Evolutionary conservation across 2,113 vertebrate species (phyloP).

Genomic region (Oncorhynchus keta): DNA sequence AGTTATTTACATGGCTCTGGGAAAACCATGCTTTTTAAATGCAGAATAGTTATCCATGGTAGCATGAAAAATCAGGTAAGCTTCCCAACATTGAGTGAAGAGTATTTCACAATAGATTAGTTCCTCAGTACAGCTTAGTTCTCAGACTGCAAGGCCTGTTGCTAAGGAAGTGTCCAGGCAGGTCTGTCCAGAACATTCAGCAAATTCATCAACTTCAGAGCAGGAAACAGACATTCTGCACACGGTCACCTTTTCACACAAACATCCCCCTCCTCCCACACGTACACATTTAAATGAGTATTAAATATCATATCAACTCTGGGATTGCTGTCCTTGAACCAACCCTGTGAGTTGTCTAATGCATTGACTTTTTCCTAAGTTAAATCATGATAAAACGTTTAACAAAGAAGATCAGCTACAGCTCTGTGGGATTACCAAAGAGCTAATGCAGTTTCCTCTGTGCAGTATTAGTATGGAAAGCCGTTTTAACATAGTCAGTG

Average conservation of each 20-base stretch:
- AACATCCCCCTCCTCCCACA: constrained; percentile 13
- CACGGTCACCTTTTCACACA: constrained; percentile 65
- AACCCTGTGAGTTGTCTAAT: not conserved
- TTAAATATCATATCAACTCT: too few relatives aligned
- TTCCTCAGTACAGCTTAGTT: constrained; percentile 24
- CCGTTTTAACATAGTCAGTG: too few relatives aligned
- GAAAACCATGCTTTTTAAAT: not conserved
- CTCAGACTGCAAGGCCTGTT: constrained; percentile 29
- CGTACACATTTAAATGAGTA: not conserved
- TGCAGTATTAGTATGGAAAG: not conserved
- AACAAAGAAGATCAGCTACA: not conserved
- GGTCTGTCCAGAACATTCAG: constrained; percentile 54
- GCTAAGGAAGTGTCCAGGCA: constrained; percentile 62
- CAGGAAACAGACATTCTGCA: constrained; percentile 62
- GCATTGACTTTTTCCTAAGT: too few relatives aligned
- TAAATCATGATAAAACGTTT: too few relatives aligned
- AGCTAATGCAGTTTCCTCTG: not conserved
- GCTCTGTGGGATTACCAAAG: constrained; percentile 6
- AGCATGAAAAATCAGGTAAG: constrained; percentile 30
- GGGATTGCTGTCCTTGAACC: not conserved
- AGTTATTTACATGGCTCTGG: not conserved
- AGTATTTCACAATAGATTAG: constrained; percentile 32
- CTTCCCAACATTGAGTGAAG: not conserved
- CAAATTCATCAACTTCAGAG: constrained; percentile 61
- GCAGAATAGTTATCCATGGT: constrained; percentile 14